These are phyloP conservation scores for Vanessa tameamea DNA, from an alignment of 1,140 invertebrate species.

Conservation along the genomic window DNA sequence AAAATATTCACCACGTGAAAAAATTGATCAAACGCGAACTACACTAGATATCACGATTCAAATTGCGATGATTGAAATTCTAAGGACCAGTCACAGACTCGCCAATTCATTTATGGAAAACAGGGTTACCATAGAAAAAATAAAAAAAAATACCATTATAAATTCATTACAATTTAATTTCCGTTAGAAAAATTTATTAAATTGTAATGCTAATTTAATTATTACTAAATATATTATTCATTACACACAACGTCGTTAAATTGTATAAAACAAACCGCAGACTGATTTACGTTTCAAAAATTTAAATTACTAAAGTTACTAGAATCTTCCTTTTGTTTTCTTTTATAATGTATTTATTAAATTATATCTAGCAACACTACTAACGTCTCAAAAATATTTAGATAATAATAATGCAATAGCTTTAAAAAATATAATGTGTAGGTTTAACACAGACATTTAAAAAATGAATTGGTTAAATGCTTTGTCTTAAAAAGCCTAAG, in stretches of 20 bases:
- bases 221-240: too few species aligned
- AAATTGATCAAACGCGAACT: slow-evolving; percentile 47
- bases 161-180: not conserved
- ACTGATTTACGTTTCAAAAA: too few species aligned
- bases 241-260: not conserved
- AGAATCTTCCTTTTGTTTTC: not conserved
- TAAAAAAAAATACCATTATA: not conserved
- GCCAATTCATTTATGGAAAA: slow-evolving; percentile 48
- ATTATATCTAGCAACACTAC: not conserved
- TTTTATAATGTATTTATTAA: not conserved
- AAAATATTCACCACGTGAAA: slow-evolving; percentile 39
- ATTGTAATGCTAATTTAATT: too few species aligned
- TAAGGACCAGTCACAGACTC: slow-evolving; percentile 43
- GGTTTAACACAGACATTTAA: too few species aligned
- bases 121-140: slow-evolving; percentile 33
- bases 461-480: too few species aligned
- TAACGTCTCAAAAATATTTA: not conserved
- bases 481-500: too few species aligned
- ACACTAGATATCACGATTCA: slow-evolving; percentile 39
- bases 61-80: slow-evolving; percentile 41
- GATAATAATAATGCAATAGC: not conserved
- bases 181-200: too few species aligned
- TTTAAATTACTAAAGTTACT: not conserved
- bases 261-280: not conserved
- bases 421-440: not conserved